Percentiles rank a stretch among this genome's conserved stretches.
phyloP scores from a whole-genome alignment of 37 sponge, comb jelly and placozoan genomes.

The Tethya wilhelma region DNA sequence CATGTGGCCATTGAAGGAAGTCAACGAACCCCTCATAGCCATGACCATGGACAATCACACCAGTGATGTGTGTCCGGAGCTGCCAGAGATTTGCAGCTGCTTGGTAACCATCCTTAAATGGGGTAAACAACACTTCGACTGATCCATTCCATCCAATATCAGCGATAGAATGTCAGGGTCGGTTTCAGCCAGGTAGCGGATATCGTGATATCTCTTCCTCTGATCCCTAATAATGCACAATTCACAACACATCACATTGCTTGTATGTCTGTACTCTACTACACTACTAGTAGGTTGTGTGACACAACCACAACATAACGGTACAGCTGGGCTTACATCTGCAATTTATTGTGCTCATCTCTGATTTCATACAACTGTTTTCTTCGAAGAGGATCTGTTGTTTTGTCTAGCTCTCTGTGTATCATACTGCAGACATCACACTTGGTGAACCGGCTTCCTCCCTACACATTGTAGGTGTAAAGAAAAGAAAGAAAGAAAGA shows the following conservation, averaged over 20 bases:
- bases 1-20: conserved; percentile 50
- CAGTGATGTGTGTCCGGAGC: conserved; percentile 51
- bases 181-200: conserved; percentile 16
- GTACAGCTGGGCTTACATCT: conserved; percentile 8
- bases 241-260: no score
- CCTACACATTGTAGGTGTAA: no score
- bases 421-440: conserved; percentile 41
- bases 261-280: no score
- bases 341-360: conserved; percentile 12
- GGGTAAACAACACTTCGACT: conserved; percentile 39
- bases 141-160: conserved; percentile 68
- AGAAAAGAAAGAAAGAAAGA: not conserved
- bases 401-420: conserved; percentile 14
- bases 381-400: not conserved
- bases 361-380: conserved; percentile 3
- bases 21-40: conserved; percentile 25
- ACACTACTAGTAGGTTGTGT: no score
- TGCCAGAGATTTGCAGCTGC: conserved; percentile 48
- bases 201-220: conserved; percentile 17
- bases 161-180: conserved; percentile 29
- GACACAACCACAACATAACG: no score
- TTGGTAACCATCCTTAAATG: conserved; percentile 13
- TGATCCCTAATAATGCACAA: no score
- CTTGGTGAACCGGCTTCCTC: conserved; percentile 45
- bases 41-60: conserved; percentile 22